These are phyloP conservation scores for Enteromius mattozi DNA, from an alignment of 2,797 vertebrate genomes.

Conservation along the genomic window DNA sequence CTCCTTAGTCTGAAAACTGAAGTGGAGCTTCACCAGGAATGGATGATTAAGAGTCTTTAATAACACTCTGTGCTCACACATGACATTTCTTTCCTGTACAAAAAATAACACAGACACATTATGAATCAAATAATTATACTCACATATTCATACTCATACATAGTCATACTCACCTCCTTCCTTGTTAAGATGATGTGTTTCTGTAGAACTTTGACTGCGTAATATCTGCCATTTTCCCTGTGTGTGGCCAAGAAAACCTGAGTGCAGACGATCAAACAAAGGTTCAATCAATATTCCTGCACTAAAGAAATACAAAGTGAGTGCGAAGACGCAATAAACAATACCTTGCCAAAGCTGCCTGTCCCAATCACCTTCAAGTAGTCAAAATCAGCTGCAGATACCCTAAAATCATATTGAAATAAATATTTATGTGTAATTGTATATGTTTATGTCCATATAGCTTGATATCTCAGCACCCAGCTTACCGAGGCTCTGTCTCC, in stretches of 20 bases:
- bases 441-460: background rate
- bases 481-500: constrained; percentile 48
- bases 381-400: constrained; percentile 80
- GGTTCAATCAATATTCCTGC: background rate
- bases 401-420: constrained; percentile 62
- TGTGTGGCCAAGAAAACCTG: constrained; percentile 81
- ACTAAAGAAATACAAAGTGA: background rate
- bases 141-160: background rate
- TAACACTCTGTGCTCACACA: constrained; percentile 81
- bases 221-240: constrained; percentile 71
- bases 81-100: constrained; percentile 79
- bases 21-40: constrained; percentile 83
- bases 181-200: constrained; percentile 78
- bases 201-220: constrained; percentile 80
- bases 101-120: constrained; percentile 37
- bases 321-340: background rate
- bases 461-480: background rate
- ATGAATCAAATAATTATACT: background rate
- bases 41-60: constrained; percentile 81
- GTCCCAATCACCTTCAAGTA: constrained; percentile 82
- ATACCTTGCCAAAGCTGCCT: constrained; percentile 84
- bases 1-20: constrained; percentile 81
- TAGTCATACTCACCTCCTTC: constrained; percentile 70
- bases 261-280: constrained; percentile 12
- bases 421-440: background rate